A percentile compares a stretch with the other conserved stretches of the same genome.
phyloP scores from a whole-genome alignment of 2,113 vertebrate genomes.

The Orcinus orca region DNA sequence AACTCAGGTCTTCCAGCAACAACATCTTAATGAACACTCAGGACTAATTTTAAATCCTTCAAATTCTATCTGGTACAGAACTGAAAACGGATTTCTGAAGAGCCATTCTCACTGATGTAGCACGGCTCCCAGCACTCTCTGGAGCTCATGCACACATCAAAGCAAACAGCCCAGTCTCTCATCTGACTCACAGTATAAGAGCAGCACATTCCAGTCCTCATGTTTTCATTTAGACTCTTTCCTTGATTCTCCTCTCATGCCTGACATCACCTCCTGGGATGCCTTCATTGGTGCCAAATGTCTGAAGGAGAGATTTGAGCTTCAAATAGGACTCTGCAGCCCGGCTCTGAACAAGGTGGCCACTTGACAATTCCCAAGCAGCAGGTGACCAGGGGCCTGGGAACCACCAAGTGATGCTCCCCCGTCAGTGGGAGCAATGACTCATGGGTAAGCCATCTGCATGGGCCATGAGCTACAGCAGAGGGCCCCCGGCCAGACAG shows the following conservation, averaged over 20 bases:
- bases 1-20: not conserved
- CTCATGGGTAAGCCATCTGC: slow-evolving; percentile 19
- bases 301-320: not conserved
- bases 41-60: not conserved
- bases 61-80: not conserved
- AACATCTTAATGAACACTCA: not conserved
- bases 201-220: not conserved
- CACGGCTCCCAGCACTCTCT: not conserved
- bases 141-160: not conserved
- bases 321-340: not conserved
- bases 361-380: not conserved
- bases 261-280: not conserved
- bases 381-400: not conserved
- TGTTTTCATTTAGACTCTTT: not conserved
- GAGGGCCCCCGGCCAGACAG: not conserved
- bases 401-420: not conserved
- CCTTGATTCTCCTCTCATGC: not conserved
- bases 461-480: not conserved
- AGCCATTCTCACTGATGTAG: not conserved
- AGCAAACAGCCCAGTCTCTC: not conserved
- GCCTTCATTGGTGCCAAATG: not conserved
- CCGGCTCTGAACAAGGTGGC: not conserved
- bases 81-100: not conserved
- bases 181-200: not conserved
- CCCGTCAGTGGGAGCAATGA: not conserved